Percentiles rank a stretch among this genome's conserved stretches.
These are phyloP conservation scores for Thryonomys swinderianus DNA, from an alignment of 2,113 vertebrate species.

Conservation along the genomic window DNA sequence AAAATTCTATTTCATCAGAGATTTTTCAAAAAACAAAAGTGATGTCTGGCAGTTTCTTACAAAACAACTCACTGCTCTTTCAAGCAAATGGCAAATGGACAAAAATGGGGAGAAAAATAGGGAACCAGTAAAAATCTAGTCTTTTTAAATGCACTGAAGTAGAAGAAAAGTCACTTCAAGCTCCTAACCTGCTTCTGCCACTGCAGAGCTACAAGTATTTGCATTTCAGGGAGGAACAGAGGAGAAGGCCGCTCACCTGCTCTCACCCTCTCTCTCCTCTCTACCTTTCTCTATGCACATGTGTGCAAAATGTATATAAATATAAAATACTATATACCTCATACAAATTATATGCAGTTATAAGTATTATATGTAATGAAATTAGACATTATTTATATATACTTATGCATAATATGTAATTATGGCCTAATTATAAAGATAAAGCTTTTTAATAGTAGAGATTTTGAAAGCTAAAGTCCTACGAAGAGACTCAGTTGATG, in stretches of 20 bases:
- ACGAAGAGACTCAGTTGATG: neutral
- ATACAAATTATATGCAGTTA: neutral
- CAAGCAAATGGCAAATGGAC: neutral
- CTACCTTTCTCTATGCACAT: accelerated
- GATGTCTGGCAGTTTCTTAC: neutral
- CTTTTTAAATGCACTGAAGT: neutral
- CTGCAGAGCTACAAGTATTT: neutral
- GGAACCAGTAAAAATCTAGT: neutral
- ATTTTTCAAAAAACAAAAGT: neutral
- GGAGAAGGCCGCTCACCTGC: neutral
- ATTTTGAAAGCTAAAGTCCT: neutral
- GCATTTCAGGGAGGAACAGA: neutral
- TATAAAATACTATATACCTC: neutral
- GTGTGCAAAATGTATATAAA: neutral
- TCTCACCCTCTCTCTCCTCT: neutral
- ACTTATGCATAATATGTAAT: neutral
- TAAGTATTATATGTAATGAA: neutral
- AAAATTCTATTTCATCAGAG: neutral
- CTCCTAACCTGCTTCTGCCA: neutral
- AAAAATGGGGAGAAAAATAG: too few species aligned
- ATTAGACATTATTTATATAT: neutral
- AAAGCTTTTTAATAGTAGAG: neutral
- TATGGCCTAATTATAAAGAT: neutral
- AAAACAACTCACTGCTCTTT: neutral
- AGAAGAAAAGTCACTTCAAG: neutral